phyloP scores from a whole-genome alignment of 2,113 vertebrate species.

The Leptosomus discolor region DNA sequence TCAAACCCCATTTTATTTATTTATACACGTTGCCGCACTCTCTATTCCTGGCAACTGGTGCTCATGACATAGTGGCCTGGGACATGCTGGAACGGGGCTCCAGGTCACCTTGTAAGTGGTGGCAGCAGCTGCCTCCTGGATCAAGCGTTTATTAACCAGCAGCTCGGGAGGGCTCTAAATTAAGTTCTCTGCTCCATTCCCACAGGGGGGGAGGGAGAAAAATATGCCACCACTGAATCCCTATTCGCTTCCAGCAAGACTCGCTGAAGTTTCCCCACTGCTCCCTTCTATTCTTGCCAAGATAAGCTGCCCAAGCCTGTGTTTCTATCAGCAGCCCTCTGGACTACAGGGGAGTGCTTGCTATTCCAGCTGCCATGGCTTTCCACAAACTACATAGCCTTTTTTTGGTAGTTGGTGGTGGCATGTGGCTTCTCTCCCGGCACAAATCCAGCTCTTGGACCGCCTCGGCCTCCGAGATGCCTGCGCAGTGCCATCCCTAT shows the following conservation, averaged over 20 bases:
- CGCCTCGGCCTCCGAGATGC: not conserved
- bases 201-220: not conserved
- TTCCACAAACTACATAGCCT: not conserved
- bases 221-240: not conserved
- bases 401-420: not conserved
- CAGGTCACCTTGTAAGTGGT: constrained; percentile 41
- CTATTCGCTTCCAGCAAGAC: not conserved
- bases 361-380: not conserved
- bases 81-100: constrained; percentile 12
- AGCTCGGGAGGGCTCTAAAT: constrained; percentile 20
- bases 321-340: not conserved
- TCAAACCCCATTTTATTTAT: constrained; percentile 50
- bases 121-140: constrained; percentile 55
- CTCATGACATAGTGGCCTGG: constrained; percentile 43
- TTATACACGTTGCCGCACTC: constrained; percentile 1
- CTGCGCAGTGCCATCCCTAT: not conserved
- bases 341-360: accelerated
- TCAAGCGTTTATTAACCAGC: constrained; percentile 33
- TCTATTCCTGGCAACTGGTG: constrained; percentile 57
- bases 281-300: not conserved
- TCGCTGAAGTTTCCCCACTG: not conserved
- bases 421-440: accelerated
- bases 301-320: accelerated
- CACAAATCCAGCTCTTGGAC: not conserved
- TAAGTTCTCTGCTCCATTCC: constrained; percentile 27